These are phyloP conservation scores for Pammene fasciana DNA, from an alignment of 2,888 invertebrate species.

Conservation along the genomic window DNA sequence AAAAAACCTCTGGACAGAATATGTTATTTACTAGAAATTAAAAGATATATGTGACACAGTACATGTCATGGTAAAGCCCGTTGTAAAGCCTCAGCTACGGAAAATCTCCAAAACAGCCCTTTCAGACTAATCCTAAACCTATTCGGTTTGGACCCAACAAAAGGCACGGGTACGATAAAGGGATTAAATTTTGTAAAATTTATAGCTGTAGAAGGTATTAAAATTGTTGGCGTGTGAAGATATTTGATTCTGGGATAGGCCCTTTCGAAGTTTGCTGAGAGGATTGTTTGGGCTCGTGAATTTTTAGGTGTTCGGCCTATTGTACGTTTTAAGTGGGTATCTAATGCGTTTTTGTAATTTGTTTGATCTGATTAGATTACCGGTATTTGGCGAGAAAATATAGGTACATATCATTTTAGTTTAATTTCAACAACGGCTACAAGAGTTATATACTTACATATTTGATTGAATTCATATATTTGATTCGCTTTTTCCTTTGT, in stretches of 20 bases:
- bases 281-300: slow-evolving; percentile 30
- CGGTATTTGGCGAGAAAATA: not conserved
- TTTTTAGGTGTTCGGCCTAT: slow-evolving; percentile 16
- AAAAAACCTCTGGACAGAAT: too few relatives aligned
- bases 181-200: slow-evolving; percentile 77
- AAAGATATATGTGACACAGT: not conserved
- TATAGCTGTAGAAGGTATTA: slow-evolving; percentile 59
- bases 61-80: slow-evolving; percentile 4
- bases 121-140: slow-evolving; percentile 58
- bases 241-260: slow-evolving; percentile 49
- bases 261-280: slow-evolving; percentile 29
- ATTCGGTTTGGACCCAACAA: slow-evolving; percentile 57
- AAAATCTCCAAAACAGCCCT: slow-evolving; percentile 52
- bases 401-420: not conserved
- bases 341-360: slow-evolving; percentile 18
- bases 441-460: too few relatives aligned
- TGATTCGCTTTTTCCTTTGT: too few relatives aligned
- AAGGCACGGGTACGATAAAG: slow-evolving; percentile 69
- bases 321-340: slow-evolving; percentile 15
- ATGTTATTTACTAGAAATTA: too few relatives aligned
- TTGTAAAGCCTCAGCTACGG: slow-evolving; percentile 7
- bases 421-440: not conserved
- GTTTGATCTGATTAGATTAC: slow-evolving; percentile 7
- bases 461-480: too few relatives aligned
- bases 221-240: slow-evolving; percentile 53